Evolutionary conservation across 1,140 invertebrate species (phyloP), one percentile per base, ranked within the genome.

Genomic region (Galendromus occidentalis): DNA sequence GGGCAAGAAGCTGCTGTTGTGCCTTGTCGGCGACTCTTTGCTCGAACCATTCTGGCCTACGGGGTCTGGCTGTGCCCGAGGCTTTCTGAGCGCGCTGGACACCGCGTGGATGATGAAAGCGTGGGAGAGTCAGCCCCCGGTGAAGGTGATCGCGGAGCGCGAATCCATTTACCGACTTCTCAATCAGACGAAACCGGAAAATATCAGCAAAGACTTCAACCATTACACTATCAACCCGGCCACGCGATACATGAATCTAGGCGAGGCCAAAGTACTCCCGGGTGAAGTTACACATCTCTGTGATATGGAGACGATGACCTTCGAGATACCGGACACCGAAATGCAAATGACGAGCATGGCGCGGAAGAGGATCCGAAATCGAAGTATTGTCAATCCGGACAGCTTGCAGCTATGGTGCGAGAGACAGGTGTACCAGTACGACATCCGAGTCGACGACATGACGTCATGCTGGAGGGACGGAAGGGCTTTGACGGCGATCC

Each of bases 41-140:
- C 79, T 81, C 25, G 72, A 87, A 83, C 93, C 91, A 0, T 98
- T 98, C 76, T 98, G 94, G 94, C 93, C 94, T 2, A 96, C 91
- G 0, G 93, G 94, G 0, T 94, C 91, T 28, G 95, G 95, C 4
- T 97, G 92, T 79, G 94, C 92, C 0, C 80, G 94, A 63, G 95
- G 95, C 29, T 99, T 98, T 76, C 78, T 99, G 0, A 91, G 91
- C 51, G 90, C 88, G 2, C 82, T 98, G 72, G 94, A 98, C 79
- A 87, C 91, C 0, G 90, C 90, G 39, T 99, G 94, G 91, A 88
- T 91, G 69, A 85, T 97, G 44, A 81, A 87, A 69, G 79, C 83
- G 39, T 95, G 89, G 86, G 84, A 86, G 0, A 79, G 82, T 6
- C 51, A 59, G 9, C 17, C 51, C 14, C 51, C 51, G 5, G 51